Percentiles rank a stretch among this genome's conserved stretches.
phyloP scores from a whole-genome alignment of 2,797 vertebrate species.

The Anguilla obscura region DNA sequence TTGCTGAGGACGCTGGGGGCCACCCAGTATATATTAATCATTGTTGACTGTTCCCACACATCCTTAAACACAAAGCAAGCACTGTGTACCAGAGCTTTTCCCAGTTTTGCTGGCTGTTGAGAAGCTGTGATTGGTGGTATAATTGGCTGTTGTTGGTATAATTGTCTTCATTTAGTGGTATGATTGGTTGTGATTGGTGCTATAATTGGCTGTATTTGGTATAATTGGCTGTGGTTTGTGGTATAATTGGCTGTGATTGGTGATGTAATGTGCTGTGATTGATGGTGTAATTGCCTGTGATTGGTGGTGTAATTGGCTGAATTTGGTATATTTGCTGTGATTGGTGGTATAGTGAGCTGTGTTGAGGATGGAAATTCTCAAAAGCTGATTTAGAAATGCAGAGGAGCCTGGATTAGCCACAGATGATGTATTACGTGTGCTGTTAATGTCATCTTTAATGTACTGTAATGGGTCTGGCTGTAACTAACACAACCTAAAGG shows the following conservation, averaged over 20 bases:
- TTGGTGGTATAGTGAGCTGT: background rate
- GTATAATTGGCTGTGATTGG: background rate
- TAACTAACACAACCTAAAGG: background rate
- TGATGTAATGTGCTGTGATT: background rate
- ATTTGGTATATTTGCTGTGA: background rate
- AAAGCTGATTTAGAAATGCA: background rate
- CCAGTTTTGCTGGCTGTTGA: background rate
- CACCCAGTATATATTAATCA: background rate
- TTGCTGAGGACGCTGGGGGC: background rate
- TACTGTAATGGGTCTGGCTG: background rate
- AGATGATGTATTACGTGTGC: background rate
- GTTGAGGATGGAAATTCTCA: background rate
- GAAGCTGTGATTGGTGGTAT: background rate
- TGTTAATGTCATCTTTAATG: background rate
- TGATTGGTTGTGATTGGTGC: background rate
- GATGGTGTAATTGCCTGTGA: background rate
- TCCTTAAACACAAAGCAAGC: background rate
- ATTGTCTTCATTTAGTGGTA: background rate
- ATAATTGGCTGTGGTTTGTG: background rate
- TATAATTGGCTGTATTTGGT: background rate
- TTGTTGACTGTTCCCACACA: background rate
- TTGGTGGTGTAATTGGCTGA: background rate
- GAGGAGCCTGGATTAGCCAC: background rate
- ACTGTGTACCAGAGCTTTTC: background rate
- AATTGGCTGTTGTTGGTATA: background rate